A percentile compares a stretch with the other conserved stretches of the same genome.
phyloP scores from a whole-genome alignment of 2,113 vertebrate species.

The Tichodroma muraria region DNA sequence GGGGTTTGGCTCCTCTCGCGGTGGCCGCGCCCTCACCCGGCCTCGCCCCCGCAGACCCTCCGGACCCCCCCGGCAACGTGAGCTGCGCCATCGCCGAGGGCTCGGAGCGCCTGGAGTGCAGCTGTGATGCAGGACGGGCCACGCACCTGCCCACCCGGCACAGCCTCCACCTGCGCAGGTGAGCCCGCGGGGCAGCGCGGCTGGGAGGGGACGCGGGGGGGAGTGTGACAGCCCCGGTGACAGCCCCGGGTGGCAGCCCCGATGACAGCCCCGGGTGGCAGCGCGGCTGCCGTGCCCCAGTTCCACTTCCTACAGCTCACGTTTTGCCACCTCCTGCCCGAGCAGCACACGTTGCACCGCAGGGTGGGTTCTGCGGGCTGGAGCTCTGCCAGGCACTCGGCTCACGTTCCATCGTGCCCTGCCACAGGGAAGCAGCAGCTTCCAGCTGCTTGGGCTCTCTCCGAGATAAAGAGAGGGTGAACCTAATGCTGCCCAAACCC shows the following conservation, averaged over 20 bases:
- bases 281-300: conserved; percentile 25
- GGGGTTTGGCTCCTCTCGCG: too few relatives aligned
- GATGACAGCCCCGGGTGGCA: not conserved
- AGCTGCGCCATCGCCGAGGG: conserved; percentile 59
- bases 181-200: not conserved
- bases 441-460: fast-evolving
- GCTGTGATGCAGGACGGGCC: conserved; percentile 32
- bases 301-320: conserved; percentile 8
- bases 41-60: conserved; percentile 53
- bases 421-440: fast-evolving
- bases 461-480: not conserved
- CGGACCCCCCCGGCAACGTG: conserved; percentile 62
- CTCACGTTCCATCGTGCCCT: fast-evolving
- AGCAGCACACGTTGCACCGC: fast-evolving
- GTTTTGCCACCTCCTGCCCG: not conserved
- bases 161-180: conserved; percentile 64
- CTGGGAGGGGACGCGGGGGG: too few relatives aligned
- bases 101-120: conserved; percentile 50
- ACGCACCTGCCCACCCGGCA: conserved; percentile 55
- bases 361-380: fast-evolving
- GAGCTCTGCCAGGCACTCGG: fast-evolving
- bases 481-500: fast-evolving
- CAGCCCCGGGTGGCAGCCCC: not conserved
- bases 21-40: not conserved
- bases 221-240: not conserved